Base-by-base conservation (phyloP, 2,113 vertebrate genomes). In the Takifugu flavidus region DNA sequence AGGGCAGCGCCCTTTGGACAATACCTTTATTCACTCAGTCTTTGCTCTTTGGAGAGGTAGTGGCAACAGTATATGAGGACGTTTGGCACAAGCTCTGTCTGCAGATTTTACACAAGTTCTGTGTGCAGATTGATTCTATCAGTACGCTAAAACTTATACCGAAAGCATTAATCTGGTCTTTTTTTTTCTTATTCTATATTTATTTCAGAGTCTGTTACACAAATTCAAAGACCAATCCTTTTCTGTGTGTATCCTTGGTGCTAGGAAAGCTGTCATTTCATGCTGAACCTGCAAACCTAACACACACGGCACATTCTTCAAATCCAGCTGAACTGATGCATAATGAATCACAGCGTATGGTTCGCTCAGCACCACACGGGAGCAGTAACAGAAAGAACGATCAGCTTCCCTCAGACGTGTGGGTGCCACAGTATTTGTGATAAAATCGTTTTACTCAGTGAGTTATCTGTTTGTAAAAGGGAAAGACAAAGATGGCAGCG, bases 301-400 rank as follows among this genome's bases (percentile, higher is more conserved):
- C 50, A 72, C 43, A 63, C 42, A 56, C 53, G 11, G 20, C 20
- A 20, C 20, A 20, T 39, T 47, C 43, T 50, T 65, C 53, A 72
- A 39, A 46, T 72, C 55, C 0, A 13, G 54, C 51, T n/a, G 34
- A 66, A 59, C 59, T 12, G 53, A 47, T 0, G 2, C 49, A 64
- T 69, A 75, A 86, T 81, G 75, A 81, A 67, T 82, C 42, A 70
- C 4, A 46, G 69, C 67, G 51, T 49, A 31, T 28, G 3, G 52
- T 71, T 47, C n/a, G 68, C 66, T 75, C 69, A 77, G 65, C 65
- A 58, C 61, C 44, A 69, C 67, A 59, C 61, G 13, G 11, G 44
- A 62, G 58, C 49, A 57, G 69, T 59, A 77, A 80, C 74, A 73
- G 68, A 70, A 67, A 13, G 73, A 69, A 75, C 56, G 69, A 81